Conservation (phyloP, 2,113 vertebrate species). For the Stegostoma tigrinum region DNA sequence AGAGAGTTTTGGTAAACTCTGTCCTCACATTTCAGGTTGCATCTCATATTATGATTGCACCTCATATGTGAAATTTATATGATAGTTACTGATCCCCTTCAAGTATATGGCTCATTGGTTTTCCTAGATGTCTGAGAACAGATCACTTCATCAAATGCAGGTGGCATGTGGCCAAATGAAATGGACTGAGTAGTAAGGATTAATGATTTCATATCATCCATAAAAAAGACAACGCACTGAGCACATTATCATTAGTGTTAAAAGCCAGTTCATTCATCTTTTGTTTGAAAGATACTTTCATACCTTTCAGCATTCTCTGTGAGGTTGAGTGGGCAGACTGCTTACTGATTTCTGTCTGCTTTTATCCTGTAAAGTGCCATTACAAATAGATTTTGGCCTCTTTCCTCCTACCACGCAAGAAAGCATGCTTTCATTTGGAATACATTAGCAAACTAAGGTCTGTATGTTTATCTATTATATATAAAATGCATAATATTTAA, state of each 20-base stretch:
- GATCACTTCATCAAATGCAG: background rate
- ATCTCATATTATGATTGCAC: background rate
- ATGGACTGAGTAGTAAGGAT: background rate
- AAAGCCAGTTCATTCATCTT: slow-evolving; percentile 8
- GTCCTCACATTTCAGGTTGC: too few species aligned
- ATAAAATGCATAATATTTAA: background rate
- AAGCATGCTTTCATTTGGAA: background rate
- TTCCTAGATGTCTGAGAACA: background rate
- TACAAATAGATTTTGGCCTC: background rate
- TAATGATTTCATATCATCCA: background rate
- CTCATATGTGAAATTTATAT: background rate
- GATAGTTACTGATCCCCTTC: background rate
- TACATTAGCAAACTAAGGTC: background rate
- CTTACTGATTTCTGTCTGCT: background rate
- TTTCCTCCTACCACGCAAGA: background rate
- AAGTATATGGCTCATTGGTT: background rate
- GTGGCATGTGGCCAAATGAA: background rate
- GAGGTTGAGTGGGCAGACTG: background rate
- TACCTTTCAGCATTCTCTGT: background rate
- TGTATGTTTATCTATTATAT: background rate
- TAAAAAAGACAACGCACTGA: background rate
- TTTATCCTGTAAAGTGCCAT: background rate
- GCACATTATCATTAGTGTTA: background rate
- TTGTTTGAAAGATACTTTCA: background rate
- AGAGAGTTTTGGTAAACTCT: background rate